Conservation (phyloP, 1,140 invertebrate genomes). For the Drosophila guanche region DNA sequence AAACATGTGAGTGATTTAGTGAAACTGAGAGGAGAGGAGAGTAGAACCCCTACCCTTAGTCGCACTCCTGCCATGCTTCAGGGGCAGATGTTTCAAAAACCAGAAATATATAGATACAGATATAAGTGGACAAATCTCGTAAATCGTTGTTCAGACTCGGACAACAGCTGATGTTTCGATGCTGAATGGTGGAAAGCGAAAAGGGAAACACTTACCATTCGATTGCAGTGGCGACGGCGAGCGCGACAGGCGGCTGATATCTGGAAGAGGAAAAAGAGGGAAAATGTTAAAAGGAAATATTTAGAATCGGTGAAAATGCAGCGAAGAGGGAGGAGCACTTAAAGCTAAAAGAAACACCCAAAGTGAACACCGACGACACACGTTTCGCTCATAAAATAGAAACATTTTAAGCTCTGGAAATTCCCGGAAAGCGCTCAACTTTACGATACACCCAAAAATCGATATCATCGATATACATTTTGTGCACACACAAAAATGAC, state of each 20-base stretch:
- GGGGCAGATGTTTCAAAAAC: slow-evolving; percentile 68
- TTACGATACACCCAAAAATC: slow-evolving; percentile 53
- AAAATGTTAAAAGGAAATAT: slow-evolving; percentile 21
- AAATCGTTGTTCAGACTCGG: slow-evolving; percentile 61
- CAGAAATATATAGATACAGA: slow-evolving; percentile 1
- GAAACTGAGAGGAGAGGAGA: slow-evolving; percentile 64
- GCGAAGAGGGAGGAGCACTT: slow-evolving; percentile 19
- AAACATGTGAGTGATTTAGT: slow-evolving; percentile 62
- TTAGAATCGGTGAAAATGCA: slow-evolving; percentile 23
- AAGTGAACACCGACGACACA: slow-evolving; percentile 37
- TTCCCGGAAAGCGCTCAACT: slow-evolving; percentile 12
- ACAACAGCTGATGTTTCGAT: slow-evolving; percentile 71
- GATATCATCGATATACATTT: slow-evolving; percentile 69
- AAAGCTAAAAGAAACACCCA: slow-evolving; percentile 30
- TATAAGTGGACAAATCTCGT: slow-evolving; percentile 76
- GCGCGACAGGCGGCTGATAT: slow-evolving; percentile 81
- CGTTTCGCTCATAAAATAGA: slow-evolving; percentile 56
- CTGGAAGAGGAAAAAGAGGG: slow-evolving; percentile 60
- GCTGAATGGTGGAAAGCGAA: slow-evolving; percentile 10
- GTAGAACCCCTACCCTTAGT: slow-evolving; percentile 5
- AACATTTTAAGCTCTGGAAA: neutral
- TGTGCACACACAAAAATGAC: slow-evolving; percentile 40
- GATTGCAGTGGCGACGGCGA: slow-evolving; percentile 82
- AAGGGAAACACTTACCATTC: slow-evolving; percentile 73
- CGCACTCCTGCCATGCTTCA: neutral